Base-by-base conservation (phyloP, 2,888 invertebrate genomes). In the Monopis laevigella region DNA sequence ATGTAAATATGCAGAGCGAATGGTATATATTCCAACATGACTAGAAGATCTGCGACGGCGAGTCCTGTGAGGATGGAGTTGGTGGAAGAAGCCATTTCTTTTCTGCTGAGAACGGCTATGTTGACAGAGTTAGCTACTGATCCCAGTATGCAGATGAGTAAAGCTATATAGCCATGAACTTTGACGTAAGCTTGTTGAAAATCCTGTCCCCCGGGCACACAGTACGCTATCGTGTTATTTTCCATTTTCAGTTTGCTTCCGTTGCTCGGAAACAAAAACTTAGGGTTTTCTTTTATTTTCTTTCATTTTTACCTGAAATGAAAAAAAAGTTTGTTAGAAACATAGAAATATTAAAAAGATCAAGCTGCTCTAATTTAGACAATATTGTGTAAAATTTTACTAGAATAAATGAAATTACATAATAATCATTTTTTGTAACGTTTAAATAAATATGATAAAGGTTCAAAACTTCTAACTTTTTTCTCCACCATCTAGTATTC, bases 1-100 rank as follows among this genome's bases (percentile, higher is more conserved):
- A 92, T 84, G 58, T 90, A 91, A 46, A 88, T 87, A 62, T 93
- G 92, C 43, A 90, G 84, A 1, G 92, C 88, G 60, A 92, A 93
- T 0, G 96, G 96, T 45, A 97, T 90, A 68, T 96, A 97, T 57
- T 94, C 94, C 54, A 96, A 82, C 89, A 97, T 96, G 26, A 96
- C 96, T 13, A 95, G 82, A 30, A 97, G 83, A 65, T 97, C 97
- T 2, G 96, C 93, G 2, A 96, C 89, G 0, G 97, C 96, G 7
- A 94, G 80, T 2, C 91, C 93, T 0, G 94, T 94, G n/a, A 97
- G 85, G 40, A 97, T 94, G 39, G 92, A 87, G 70, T 97, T 97
- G 3, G 96, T 96, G 0, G 96, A 93, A 17, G 95, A 93, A 27
- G 85, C 78, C 95, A 97, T 96, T 63, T 96, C 94, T 34, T 89